phyloP scores from a whole-genome alignment of 2,797 vertebrate genomes.

The Psittacula derbiana region DNA sequence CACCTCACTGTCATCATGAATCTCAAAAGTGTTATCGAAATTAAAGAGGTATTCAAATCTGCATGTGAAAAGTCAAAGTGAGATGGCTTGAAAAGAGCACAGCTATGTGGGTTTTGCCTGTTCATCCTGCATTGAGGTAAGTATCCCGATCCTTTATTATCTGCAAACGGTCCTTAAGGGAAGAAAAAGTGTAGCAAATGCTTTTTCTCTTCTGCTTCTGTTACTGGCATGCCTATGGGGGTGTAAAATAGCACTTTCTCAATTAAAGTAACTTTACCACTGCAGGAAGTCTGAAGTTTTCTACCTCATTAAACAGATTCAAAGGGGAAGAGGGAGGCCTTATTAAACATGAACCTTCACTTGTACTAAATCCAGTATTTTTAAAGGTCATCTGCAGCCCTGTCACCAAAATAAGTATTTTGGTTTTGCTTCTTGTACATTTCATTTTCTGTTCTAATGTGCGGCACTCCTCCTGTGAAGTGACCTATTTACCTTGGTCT shows the following conservation, averaged over 20 bases:
- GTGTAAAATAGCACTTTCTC: neutral
- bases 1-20: constrained; percentile 86
- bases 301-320: constrained; percentile 19
- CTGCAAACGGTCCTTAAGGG: neutral
- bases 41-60: constrained; percentile 91
- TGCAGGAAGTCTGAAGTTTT: neutral
- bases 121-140: neutral
- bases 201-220: neutral
- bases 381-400: constrained; percentile 9
- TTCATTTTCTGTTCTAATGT: constrained; percentile 11
- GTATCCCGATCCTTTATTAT: neutral
- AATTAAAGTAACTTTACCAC: constrained; percentile 27
- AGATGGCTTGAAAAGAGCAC: neutral
- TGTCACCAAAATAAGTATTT: constrained; percentile 24
- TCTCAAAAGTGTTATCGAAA: constrained; percentile 89
- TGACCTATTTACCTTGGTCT: constrained; percentile 21
- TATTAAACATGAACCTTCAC: neutral
- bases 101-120: neutral
- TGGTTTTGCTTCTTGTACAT: neutral
- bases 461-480: neutral
- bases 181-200: neutral
- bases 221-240: neutral
- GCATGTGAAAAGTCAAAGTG: constrained; percentile 4
- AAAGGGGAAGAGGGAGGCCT: constrained; percentile 7
- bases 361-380: constrained; percentile 30